These are phyloP conservation scores for Strigops habroptila DNA, from an alignment of 2,113 vertebrate species.

Conservation along the genomic window DNA sequence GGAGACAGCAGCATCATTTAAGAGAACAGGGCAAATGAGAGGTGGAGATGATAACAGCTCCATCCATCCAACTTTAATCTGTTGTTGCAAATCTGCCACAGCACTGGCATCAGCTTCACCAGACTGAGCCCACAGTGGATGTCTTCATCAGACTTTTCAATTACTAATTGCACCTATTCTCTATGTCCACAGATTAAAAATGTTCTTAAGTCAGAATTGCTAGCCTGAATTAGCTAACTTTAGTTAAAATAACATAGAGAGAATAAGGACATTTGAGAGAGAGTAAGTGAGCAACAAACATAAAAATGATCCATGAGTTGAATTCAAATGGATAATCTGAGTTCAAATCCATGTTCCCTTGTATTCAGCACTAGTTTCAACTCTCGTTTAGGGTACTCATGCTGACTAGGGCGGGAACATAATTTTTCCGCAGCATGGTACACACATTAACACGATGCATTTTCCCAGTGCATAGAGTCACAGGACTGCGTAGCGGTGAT, in stretches of 20 bases:
- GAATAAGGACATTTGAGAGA: not conserved
- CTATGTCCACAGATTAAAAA: not conserved
- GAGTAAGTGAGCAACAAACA: not conserved
- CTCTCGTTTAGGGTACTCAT: not conserved
- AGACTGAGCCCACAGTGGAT: not conserved
- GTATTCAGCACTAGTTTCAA: not conserved
- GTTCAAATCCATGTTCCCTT: not conserved
- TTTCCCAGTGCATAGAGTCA: not conserved
- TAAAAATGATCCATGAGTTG: not conserved
- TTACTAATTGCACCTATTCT: not conserved
- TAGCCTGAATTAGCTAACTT: not conserved
- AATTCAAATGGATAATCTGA: not conserved
- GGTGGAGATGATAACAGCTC: not conserved
- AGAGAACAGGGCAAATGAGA: not conserved
- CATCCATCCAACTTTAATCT: not conserved
- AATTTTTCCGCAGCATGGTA: not conserved
- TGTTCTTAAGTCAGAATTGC: not conserved
- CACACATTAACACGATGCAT: not conserved
- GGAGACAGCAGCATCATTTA: slow-evolving; percentile 2
- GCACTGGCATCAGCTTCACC: not conserved
- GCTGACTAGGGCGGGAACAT: not conserved
- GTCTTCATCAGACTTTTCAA: not conserved
- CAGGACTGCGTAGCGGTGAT: not conserved
- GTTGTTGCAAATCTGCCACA: slow-evolving; percentile 10
- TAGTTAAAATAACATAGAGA: not conserved